These are phyloP conservation scores for Cheilosia variabilis DNA, from an alignment of 2,888 invertebrate genomes.

Conservation along the genomic window DNA sequence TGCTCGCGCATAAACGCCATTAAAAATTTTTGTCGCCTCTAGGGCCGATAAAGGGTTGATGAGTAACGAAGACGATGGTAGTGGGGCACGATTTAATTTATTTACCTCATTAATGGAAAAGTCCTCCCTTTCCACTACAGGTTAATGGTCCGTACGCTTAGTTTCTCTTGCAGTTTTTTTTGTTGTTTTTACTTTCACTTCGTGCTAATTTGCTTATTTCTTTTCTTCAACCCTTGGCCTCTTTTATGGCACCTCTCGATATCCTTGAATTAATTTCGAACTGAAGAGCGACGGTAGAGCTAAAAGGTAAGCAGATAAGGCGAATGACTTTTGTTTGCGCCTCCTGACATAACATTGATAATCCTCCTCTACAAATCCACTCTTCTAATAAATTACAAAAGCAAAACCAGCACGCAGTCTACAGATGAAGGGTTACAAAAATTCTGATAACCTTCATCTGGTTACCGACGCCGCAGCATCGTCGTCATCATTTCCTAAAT, in stretches of 20 bases:
- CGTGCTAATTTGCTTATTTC: constrained; percentile 70
- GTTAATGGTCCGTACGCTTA: constrained; percentile 66
- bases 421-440: constrained; percentile 62
- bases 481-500: constrained; percentile 43
- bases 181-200: constrained; percentile 33
- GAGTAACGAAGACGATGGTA: constrained; percentile 59
- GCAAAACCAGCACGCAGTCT: constrained; percentile 38
- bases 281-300: constrained; percentile 46
- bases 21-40: constrained; percentile 68
- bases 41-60: constrained; percentile 73
- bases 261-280: constrained; percentile 65
- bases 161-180: constrained; percentile 57
- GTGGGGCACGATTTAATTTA: constrained; percentile 68
- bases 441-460: constrained; percentile 61
- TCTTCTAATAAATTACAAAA: constrained; percentile 69
- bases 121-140: constrained; percentile 29
- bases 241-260: constrained; percentile 65
- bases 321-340: constrained; percentile 62
- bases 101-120: constrained; percentile 71
- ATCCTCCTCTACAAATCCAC: constrained; percentile 67
- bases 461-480: constrained; percentile 16
- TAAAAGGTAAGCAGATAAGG: constrained; percentile 64
- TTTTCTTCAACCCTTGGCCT: constrained; percentile 50
- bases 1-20: constrained; percentile 74
- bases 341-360: constrained; percentile 77